These are phyloP conservation scores for Argya squamiceps DNA, from an alignment of 2,797 vertebrate genomes.

Conservation along the genomic window DNA sequence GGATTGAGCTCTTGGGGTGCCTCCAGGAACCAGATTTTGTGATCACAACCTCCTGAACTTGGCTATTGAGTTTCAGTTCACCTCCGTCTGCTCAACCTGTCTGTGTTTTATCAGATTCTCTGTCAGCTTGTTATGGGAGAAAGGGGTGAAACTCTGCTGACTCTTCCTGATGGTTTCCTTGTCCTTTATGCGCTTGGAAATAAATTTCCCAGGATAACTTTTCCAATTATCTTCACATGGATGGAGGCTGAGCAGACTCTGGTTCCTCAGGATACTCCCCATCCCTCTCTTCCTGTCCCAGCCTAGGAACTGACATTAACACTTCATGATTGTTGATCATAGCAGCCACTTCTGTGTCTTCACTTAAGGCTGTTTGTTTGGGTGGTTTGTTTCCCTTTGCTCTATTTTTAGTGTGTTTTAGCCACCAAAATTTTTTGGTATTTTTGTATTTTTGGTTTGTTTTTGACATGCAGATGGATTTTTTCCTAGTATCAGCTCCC, in stretches of 20 bases:
- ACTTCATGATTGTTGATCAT: accelerated
- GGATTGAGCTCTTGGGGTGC: neutral
- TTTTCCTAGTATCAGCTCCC: neutral
- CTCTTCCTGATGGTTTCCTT: neutral
- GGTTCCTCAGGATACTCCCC: neutral
- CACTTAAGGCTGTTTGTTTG: neutral
- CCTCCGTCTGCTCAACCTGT: neutral
- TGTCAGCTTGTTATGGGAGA: accelerated
- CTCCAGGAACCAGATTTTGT: neutral
- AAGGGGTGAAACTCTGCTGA: neutral
- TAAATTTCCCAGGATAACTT: neutral
- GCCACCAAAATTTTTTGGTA: too few species aligned
- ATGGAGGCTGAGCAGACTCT: neutral
- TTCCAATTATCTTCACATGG: neutral
- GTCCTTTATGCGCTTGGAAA: neutral
- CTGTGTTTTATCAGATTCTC: neutral
- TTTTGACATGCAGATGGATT: neutral
- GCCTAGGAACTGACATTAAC: neutral
- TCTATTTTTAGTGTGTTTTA: neutral
- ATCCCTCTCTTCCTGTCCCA: neutral
- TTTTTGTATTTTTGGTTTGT: neutral
- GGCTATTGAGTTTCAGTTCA: neutral
- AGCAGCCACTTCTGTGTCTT: neutral
- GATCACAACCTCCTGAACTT: neutral
- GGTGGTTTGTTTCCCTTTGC: neutral